Percentiles rank a stretch among this genome's conserved stretches.
phyloP scores from a whole-genome alignment of 2,888 invertebrate genomes.

The Conus canariensis region DNA sequence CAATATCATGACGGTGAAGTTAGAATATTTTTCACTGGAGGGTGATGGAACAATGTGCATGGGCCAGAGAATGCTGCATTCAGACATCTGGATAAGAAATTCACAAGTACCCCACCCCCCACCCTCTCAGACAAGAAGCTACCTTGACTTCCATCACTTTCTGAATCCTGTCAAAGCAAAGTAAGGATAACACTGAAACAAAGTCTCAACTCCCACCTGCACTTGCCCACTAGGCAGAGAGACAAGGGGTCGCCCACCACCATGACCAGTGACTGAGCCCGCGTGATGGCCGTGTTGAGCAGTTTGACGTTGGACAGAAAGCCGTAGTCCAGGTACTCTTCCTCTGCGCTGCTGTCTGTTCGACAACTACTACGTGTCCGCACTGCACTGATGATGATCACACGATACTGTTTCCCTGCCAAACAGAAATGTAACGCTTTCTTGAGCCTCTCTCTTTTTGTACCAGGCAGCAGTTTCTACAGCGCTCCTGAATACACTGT shows the following conservation, averaged over 20 bases:
- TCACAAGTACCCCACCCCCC: no score
- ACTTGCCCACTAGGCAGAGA: conserved; percentile 88
- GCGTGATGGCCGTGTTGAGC: conserved; percentile 89
- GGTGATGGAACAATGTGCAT: no score
- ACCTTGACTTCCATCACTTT: no score
- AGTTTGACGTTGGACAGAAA: conserved; percentile 90
- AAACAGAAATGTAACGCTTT: conserved; percentile 28
- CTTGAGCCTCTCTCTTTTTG: neutral
- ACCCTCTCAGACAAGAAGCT: no score
- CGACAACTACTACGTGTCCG: conserved; percentile 87
- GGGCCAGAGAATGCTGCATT: no score
- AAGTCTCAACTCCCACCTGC: conserved; percentile 79
- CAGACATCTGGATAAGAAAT: no score
- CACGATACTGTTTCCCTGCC: conserved; percentile 89
- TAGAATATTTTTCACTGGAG: no score
- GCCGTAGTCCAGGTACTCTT: conserved; percentile 84
- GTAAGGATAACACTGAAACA: no score
- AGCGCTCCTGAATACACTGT: no score
- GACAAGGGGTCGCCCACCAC: conserved; percentile 92
- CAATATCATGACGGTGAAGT: no score
- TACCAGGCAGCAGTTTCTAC: no score
- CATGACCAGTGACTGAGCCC: conserved; percentile 90
- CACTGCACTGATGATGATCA: conserved; percentile 89
- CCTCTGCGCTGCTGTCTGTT: conserved; percentile 80
- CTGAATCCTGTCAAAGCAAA: no score